phyloP scores from a whole-genome alignment of 2,113 vertebrate genomes.

The Muscicapa adusta region DNA sequence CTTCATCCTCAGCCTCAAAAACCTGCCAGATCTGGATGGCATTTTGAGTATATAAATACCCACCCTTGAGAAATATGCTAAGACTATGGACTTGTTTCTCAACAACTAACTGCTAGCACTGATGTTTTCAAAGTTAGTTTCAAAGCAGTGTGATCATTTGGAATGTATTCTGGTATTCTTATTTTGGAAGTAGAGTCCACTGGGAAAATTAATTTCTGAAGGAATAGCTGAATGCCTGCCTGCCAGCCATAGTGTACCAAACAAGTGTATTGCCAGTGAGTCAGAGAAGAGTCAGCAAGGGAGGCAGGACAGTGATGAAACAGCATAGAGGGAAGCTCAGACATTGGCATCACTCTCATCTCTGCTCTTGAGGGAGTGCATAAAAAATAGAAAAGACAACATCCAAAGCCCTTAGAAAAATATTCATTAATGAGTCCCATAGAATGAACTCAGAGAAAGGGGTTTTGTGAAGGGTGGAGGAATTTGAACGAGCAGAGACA shows the following conservation, averaged over 20 bases:
- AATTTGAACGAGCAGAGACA: neutral
- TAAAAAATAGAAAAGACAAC: neutral
- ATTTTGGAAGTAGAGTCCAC: neutral
- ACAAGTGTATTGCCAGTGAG: neutral
- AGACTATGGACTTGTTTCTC: neutral
- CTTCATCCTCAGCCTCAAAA: neutral
- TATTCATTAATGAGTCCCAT: neutral
- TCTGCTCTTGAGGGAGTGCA: neutral
- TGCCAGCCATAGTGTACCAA: neutral
- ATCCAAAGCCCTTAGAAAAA: slow-evolving; percentile 31
- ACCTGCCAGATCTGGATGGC: neutral
- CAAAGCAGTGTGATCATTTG: neutral
- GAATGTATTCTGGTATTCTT: neutral
- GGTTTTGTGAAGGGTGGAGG: neutral
- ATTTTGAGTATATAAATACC: neutral
- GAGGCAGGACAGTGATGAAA: slow-evolving; percentile 11
- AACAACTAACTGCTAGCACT: neutral
- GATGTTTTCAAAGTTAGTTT: neutral
- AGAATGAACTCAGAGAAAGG: neutral
- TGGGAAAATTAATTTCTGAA: slow-evolving; percentile 28
- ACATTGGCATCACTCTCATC: neutral
- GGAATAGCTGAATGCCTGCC: neutral
- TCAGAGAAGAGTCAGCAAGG: neutral
- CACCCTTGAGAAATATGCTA: neutral
- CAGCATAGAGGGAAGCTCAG: neutral